A percentile compares a stretch with the other conserved stretches of the same genome.
Evolutionary conservation across 2,888 invertebrate genomes (phyloP).

Genomic region (Diadegma fenestrale): DNA sequence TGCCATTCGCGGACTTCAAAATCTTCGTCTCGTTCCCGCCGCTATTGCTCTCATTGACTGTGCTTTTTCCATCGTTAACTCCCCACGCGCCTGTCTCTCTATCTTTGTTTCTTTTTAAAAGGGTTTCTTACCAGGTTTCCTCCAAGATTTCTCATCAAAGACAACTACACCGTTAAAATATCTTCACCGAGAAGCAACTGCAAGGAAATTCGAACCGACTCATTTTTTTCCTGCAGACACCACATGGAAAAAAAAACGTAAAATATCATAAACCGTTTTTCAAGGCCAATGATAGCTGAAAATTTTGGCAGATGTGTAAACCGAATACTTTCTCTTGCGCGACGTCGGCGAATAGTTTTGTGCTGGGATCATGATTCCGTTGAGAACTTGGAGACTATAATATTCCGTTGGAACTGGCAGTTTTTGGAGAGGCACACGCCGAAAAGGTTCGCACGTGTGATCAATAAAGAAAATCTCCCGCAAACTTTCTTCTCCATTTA

Average conservation of each 20-base stretch:
- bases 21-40: conserved; percentile 67
- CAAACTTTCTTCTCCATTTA: conserved; percentile 64
- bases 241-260: conserved; percentile 26
- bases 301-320: conserved; percentile 50
- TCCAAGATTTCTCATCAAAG: conserved; percentile 58
- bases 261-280: conserved; percentile 23
- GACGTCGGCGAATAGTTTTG: conserved; percentile 49
- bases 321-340: conserved; percentile 59
- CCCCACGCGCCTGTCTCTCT: neutral
- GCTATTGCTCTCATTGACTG: conserved; percentile 48
- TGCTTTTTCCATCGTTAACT: conserved; percentile 13
- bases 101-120: conserved; percentile 1
- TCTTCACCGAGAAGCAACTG: neutral
- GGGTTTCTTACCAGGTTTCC: conserved; percentile 25
- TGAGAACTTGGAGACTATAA: neutral
- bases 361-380: neutral
- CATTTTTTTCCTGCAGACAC: neutral
- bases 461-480: conserved; percentile 47
- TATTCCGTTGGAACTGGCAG: conserved; percentile 23
- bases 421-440: conserved; percentile 22
- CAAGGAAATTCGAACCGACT: neutral
- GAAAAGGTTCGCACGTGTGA: conserved; percentile 12
- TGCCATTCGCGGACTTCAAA: conserved; percentile 48
- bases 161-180: conserved; percentile 22
- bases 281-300: conserved; percentile 49